Percentiles rank a stretch among this genome's conserved stretches.
These are phyloP conservation scores for Chelidonichthys spinosus DNA, from an alignment of 2,797 vertebrate genomes.

Conservation along the genomic window DNA sequence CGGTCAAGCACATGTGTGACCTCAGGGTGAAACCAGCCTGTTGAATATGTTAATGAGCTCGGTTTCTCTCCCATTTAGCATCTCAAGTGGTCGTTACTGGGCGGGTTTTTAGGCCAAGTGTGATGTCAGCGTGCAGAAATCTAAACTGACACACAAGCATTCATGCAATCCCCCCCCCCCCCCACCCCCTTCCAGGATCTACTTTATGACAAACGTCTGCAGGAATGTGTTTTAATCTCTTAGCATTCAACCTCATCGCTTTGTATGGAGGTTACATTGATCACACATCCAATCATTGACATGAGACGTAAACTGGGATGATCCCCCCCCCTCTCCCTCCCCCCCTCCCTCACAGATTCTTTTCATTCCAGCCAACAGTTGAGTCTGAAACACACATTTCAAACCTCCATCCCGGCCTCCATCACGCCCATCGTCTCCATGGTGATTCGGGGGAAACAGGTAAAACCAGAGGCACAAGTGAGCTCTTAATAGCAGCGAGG, in stretches of 20 bases:
- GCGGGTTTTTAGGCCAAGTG: background rate
- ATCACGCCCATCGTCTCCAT: constrained; percentile 58
- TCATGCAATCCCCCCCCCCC: no score
- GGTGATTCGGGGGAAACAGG: constrained; percentile 72
- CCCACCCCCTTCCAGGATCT: no score
- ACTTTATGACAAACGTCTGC: no score
- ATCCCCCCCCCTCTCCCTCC: background rate
- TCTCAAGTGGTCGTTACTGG: no score
- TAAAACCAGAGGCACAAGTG: constrained; percentile 76
- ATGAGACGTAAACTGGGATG: constrained; percentile 25
- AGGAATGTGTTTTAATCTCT: no score
- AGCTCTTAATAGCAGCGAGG: constrained; percentile 43
- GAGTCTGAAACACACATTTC: constrained; percentile 22
- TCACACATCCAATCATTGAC: background rate
- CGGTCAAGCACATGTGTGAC: no score
- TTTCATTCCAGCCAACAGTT: constrained; percentile 60
- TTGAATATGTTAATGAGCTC: constrained; percentile 18
- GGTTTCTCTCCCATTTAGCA: constrained; percentile 7
- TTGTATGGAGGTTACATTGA: background rate
- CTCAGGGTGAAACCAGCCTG: constrained; percentile 39
- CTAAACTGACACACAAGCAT: no score
- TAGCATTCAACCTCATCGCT: no score
- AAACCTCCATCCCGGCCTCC: constrained; percentile 25
- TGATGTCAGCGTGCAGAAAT: no score
- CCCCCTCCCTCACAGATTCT: constrained; percentile 56